Percentiles rank a stretch among this genome's conserved stretches.
Evolutionary conservation across 2,797 vertebrate genomes (phyloP).

Genomic region (Onychomys torridus): DNA sequence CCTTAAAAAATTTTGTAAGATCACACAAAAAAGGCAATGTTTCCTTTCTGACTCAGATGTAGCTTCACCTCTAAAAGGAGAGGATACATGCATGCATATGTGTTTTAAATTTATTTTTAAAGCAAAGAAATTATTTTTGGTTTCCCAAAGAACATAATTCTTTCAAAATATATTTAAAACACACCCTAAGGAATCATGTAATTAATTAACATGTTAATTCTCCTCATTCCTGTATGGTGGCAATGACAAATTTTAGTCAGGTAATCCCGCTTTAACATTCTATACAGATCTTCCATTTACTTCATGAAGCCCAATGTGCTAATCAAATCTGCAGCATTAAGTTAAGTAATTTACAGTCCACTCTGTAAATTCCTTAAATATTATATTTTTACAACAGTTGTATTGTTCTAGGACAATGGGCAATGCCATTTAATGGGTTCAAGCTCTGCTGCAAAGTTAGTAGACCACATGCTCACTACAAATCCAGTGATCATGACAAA

Average conservation of each 20-base stretch:
- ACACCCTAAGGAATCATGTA: not conserved
- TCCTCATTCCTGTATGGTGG: conserved; percentile 5
- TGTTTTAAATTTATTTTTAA: conserved; percentile 3
- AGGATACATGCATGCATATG: not conserved
- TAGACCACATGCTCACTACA: not conserved
- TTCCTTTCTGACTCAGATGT: conserved; percentile 30
- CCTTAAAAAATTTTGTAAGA: not conserved
- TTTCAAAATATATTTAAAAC: not conserved
- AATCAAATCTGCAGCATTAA: conserved; percentile 3
- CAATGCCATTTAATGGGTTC: conserved; percentile 62
- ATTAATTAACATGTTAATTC: conserved; percentile 48
- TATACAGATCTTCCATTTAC: conserved; percentile 58
- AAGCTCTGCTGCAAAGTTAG: conserved; percentile 6
- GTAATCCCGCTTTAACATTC: conserved; percentile 56
- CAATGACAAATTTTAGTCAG: conserved; percentile 66
- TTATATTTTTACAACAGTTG: conserved; percentile 68
- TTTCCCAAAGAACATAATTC: conserved; percentile 21
- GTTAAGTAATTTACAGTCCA: conserved; percentile 55
- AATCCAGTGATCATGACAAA: conserved; percentile 59
- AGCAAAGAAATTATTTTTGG: conserved; percentile 50
- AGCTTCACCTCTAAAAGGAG: not conserved
- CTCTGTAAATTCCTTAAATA: conserved; percentile 73
- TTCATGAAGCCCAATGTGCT: conserved; percentile 52
- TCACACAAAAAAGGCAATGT: not conserved
- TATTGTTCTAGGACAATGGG: conserved; percentile 71